Evolutionary conservation across 1,140 invertebrate species (phyloP).

Genomic region (Drosophila watanabei): DNA sequence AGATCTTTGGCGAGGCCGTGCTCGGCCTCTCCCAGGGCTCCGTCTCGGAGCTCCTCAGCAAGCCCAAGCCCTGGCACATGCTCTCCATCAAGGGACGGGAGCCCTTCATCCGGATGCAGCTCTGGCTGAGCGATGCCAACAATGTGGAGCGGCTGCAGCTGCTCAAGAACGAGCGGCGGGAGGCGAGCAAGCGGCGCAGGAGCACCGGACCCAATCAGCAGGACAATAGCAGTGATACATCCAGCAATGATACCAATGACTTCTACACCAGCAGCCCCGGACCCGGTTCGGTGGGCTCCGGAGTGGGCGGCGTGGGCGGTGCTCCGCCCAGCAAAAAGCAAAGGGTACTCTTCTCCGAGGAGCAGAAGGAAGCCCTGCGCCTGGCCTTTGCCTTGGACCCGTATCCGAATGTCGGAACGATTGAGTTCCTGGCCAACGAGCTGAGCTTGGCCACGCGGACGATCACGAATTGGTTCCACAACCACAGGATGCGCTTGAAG

Average conservation of each 20-base stretch:
- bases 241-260: constrained; percentile 94
- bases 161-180: constrained; percentile 94
- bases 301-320: constrained; percentile 86
- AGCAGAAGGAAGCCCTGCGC: constrained; percentile 98
- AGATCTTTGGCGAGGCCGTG: constrained; percentile 99
- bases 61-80: constrained; percentile 99
- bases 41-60: constrained; percentile 98
- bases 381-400: constrained; percentile 97
- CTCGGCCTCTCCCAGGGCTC: constrained; percentile 98
- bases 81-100: constrained; percentile 98
- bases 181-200: constrained; percentile 94
- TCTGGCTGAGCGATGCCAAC: constrained; percentile 97
- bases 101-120: constrained; percentile 99
- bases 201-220: constrained; percentile 91
- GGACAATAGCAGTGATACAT: constrained; percentile 94
- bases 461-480: constrained; percentile 99
- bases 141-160: constrained; percentile 96
- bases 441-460: constrained; percentile 97
- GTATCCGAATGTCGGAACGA: constrained; percentile 97
- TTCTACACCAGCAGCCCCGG: constrained; percentile 94
- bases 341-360: constrained; percentile 97
- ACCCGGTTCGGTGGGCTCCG: constrained; percentile 87
- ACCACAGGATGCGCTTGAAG: constrained; percentile 99
- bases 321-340: constrained; percentile 94
- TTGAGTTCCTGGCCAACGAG: constrained; percentile 97